Evolutionary conservation across 1,140 invertebrate species (phyloP).

Genomic region (Helicoverpa zea): DNA sequence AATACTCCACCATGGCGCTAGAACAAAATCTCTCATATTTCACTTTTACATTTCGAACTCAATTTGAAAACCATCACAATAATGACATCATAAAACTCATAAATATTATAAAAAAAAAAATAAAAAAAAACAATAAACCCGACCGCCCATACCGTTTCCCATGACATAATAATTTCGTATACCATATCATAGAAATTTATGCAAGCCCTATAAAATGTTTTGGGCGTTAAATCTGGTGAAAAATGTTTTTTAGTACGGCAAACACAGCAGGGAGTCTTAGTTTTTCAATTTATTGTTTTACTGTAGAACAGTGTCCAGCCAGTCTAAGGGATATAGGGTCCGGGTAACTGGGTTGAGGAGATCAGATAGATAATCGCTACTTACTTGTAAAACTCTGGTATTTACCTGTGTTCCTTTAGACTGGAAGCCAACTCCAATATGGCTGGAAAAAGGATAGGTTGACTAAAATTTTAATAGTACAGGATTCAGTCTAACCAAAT

Average conservation of each 20-base stretch:
- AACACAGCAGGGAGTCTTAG: slow-evolving; percentile 56
- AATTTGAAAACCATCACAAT: slow-evolving; percentile 12
- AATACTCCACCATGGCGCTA: neutral
- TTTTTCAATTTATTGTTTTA: slow-evolving; percentile 16
- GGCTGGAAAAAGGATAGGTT: no score
- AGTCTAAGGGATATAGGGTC: no score
- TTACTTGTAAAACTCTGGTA: no score
- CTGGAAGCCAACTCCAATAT: no score
- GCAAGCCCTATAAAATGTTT: slow-evolving; percentile 63
- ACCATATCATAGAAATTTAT: slow-evolving; percentile 64
- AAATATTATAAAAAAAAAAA: slow-evolving; percentile 5
- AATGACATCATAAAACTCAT: slow-evolving; percentile 37
- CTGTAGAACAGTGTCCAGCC: neutral
- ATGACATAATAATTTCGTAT: slow-evolving; percentile 60
- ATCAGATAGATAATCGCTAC: no score
- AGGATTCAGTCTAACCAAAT: no score
- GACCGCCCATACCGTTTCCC: slow-evolving; percentile 65
- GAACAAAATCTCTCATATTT: slow-evolving; percentile 19
- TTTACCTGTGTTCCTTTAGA: no score
- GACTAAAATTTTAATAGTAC: no score
- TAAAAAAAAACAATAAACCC: slow-evolving; percentile 39
- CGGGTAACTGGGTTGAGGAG: no score
- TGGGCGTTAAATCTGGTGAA: slow-evolving; percentile 58
- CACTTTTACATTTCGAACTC: slow-evolving; percentile 15
- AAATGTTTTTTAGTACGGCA: slow-evolving; percentile 49